Evolutionary conservation across 2,888 invertebrate genomes (phyloP).

Genomic region (Laothoe populi): DNA sequence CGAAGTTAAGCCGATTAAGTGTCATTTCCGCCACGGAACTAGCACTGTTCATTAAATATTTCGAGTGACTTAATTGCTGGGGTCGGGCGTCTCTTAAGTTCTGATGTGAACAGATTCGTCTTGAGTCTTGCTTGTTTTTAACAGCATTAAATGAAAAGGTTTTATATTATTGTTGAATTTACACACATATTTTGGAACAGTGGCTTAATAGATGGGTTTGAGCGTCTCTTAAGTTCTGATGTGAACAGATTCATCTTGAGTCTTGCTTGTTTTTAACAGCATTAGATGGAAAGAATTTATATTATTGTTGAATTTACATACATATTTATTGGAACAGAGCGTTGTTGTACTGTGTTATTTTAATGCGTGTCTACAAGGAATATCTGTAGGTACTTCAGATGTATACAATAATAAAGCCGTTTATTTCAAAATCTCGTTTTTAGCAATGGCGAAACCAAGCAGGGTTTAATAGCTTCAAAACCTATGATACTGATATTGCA

Average conservation of each 20-base stretch:
- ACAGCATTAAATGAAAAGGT: constrained; percentile 29
- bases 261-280: constrained; percentile 35
- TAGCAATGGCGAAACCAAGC: too few relatives aligned
- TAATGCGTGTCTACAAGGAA: constrained; percentile 11
- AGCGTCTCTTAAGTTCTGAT: constrained; percentile 66
- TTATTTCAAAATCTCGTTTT: too few relatives aligned
- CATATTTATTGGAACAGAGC: background rate
- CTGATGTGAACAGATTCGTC: constrained; percentile 63
- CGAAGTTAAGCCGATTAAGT: constrained; percentile 82
- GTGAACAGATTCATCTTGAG: constrained; percentile 60
- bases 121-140: constrained; percentile 42
- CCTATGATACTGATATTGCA: too few relatives aligned
- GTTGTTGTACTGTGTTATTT: background rate
- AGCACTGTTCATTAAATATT: constrained; percentile 84
- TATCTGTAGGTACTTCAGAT: too few relatives aligned
- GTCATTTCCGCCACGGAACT: constrained; percentile 81
- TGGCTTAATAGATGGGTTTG: constrained; percentile 78
- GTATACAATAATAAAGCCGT: too few relatives aligned
- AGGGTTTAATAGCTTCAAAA: too few relatives aligned
- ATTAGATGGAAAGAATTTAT: constrained; percentile 30
- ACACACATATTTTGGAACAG: too few relatives aligned
- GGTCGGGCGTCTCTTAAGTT: constrained; percentile 69
- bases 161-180: constrained; percentile 29
- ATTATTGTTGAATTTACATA: constrained; percentile 26
- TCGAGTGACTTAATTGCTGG: constrained; percentile 79